Conservation (phyloP, 2,797 vertebrate genomes). For the Microcaecilia unicolor region DNA sequence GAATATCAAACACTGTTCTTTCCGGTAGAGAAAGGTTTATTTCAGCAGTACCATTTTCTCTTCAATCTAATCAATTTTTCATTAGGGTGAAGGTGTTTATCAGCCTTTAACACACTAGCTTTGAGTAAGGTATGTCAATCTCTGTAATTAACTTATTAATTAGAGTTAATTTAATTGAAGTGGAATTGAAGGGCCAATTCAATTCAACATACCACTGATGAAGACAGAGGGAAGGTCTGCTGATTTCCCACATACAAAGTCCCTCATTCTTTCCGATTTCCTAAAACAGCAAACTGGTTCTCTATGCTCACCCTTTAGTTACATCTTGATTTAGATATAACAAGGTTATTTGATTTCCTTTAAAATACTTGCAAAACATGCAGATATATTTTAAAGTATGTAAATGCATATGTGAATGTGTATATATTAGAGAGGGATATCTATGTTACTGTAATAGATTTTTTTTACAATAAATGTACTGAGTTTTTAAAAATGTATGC, state of each 20-base stretch:
- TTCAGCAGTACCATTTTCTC: constrained; percentile 59
- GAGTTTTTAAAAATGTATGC: no score
- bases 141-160: constrained; percentile 90
- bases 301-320: constrained; percentile 23
- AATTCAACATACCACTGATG: constrained; percentile 69
- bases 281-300: constrained; percentile 32
- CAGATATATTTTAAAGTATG: no score
- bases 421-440: no score
- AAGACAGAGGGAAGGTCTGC: constrained; percentile 50
- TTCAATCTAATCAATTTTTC: constrained; percentile 98
- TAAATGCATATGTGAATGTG: no score
- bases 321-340: constrained; percentile 18
- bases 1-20: constrained; percentile 61
- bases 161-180: constrained; percentile 98
- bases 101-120: constrained; percentile 88
- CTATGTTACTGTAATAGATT: no score
- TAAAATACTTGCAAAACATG: constrained; percentile 7
- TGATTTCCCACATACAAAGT: constrained; percentile 48
- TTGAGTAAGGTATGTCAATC: constrained; percentile 81
- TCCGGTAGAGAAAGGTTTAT: constrained; percentile 51
- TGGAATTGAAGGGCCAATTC: constrained; percentile 87
- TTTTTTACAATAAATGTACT: no score
- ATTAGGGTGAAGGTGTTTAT: constrained; percentile 98
- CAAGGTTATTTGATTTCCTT: constrained; percentile 38
- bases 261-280: constrained; percentile 26